Base-by-base conservation (phyloP, 2,113 vertebrate genomes). In the Nannospalax galili region DNA sequence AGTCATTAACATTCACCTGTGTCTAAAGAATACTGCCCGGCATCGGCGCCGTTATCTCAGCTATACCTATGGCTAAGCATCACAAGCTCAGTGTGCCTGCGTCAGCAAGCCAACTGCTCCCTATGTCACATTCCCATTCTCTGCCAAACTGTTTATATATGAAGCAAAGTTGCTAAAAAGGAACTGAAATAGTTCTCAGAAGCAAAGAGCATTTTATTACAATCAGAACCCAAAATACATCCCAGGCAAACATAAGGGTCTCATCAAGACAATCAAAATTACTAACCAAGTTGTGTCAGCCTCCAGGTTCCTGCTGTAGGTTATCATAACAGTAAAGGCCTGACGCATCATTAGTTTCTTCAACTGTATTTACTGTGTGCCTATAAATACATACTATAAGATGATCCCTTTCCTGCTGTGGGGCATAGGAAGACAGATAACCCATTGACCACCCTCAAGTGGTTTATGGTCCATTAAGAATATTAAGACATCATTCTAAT, bases 61-160 rank as follows among this genome's bases (percentile, higher is more conserved):
- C 64, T 78, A 26, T 52, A 88, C 56, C 88, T 56, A 70, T 11
- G 89, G 89, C 70, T 73, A 92, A 91, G 58, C 69, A 56, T 73
- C 17, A 90, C 52, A 85, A 91, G 95, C 56, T 58, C 85, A 90
- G 84, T 84, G 75, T 89, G 92, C 85, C 95, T 95, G 67, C 74
- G 28, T 96, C 92, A 97, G 88, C 82, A 92, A 88, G 82, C 94
- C 89, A 94, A 90, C 93, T 96, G 93, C 78, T 96, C 67, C 89
- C 52, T 82, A 5, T 56, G 88, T 92, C 97, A 94, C 52, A 93
- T 80, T 74, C 81, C 37, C 56, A 91, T 65, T 94, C 81, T 89
- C 74, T 84, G 89, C 93, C 96, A 96, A 85, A 92, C 64, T 95
- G 85, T 85, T 96, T 91, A 94, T 19, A 48, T 52, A 78, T 60